Conservation (phyloP, 2,888 invertebrate species). For the Autographa gamma region DNA sequence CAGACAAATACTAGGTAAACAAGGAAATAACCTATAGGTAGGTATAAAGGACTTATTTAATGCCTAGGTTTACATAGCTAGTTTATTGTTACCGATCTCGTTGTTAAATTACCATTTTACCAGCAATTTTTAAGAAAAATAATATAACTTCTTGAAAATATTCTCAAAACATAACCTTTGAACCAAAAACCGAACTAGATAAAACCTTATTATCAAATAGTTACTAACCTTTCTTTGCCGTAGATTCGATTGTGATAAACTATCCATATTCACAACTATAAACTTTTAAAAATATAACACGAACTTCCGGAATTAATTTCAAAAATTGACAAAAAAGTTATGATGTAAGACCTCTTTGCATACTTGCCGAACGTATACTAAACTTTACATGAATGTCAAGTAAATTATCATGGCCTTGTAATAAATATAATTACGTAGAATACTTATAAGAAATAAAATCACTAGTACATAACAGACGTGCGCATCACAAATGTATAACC, state of each 20-base stretch:
- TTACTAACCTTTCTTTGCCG: slow-evolving; percentile 77
- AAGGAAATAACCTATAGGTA: not conserved
- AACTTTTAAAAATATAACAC: slow-evolving; percentile 8
- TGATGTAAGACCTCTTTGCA: slow-evolving; percentile 7
- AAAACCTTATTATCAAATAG: slow-evolving; percentile 5
- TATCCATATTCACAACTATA: slow-evolving; percentile 14
- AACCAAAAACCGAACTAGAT: not conserved
- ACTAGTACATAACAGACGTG: slow-evolving; percentile 39
- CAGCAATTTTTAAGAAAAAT: not conserved
- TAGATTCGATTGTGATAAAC: slow-evolving; percentile 67
- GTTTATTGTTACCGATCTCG: not conserved
- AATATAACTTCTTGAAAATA: not conserved
- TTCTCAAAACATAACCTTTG: slow-evolving; percentile 16
- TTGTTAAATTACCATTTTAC: not conserved
- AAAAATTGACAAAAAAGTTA: not conserved
- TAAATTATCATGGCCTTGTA: slow-evolving; percentile 41
- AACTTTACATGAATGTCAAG: slow-evolving; percentile 35
- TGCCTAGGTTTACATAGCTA: not conserved
- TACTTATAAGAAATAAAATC: slow-evolving; percentile 18
- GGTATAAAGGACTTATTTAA: not conserved
- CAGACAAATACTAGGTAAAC: not conserved
- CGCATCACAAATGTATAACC: slow-evolving; percentile 38
- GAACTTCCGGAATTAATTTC: not conserved
- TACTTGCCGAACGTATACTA: slow-evolving; percentile 26
- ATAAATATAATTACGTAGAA: slow-evolving; percentile 23